Conservation (phyloP, 1,140 invertebrate genomes). For the Steinernema feltiae region DNA sequence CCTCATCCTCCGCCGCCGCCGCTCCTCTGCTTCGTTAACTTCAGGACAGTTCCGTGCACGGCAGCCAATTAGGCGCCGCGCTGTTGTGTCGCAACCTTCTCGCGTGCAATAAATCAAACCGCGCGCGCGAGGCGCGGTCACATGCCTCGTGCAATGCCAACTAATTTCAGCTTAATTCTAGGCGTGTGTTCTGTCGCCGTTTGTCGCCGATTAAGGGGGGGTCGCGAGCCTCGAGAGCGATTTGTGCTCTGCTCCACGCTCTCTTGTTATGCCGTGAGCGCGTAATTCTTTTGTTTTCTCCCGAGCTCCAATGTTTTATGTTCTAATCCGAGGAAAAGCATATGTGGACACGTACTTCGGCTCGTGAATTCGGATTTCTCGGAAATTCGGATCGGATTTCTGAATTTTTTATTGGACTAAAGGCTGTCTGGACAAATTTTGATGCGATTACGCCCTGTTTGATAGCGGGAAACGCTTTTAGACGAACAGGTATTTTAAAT, state of each 20-base stretch:
- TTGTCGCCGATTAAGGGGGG: not conserved
- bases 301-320: not conserved
- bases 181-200: not conserved
- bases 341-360: no score
- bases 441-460: no score
- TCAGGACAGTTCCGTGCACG: not conserved
- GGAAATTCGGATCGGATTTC: no score
- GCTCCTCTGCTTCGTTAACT: not conserved
- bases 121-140: no score
- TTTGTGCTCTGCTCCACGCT: not conserved
- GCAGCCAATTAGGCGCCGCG: not conserved
- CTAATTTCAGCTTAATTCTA: no score
- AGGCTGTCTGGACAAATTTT: no score
- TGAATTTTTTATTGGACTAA: no score
- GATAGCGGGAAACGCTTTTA: no score
- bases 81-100: not conserved
- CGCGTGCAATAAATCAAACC: not conserved
- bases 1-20: not conserved
- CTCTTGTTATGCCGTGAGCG: not conserved
- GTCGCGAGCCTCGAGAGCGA: not conserved
- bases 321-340: not conserved
- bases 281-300: not conserved
- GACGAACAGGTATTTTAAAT: no score
- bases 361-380: no score
- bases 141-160: no score